A percentile compares a stretch with the other conserved stretches of the same genome.
Evolutionary conservation across 2,797 vertebrate species (phyloP).

Genomic region (Myripristis murdjan): DNA sequence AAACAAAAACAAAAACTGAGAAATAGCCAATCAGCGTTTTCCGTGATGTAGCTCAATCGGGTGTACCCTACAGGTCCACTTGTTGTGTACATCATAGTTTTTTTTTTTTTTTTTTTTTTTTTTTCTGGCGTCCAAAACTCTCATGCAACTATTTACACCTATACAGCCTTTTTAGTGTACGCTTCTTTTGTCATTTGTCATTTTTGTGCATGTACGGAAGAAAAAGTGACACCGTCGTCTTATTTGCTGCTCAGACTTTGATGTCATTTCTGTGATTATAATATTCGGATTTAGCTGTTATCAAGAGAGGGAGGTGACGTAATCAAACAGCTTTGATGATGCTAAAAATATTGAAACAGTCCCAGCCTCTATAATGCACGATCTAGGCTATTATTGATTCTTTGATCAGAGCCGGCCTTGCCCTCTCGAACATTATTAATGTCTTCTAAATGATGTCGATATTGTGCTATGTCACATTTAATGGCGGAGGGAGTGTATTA

Average conservation of each 20-base stretch:
- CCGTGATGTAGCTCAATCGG: too few species aligned
- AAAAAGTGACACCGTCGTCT: constrained; percentile 18
- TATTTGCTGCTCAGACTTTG: too few species aligned
- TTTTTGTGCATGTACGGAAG: not conserved
- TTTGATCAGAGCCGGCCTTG: constrained; percentile 68
- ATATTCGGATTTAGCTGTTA: constrained; percentile 3
- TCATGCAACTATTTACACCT: too few species aligned
- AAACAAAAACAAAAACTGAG: too few species aligned
- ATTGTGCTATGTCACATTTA: constrained; percentile 85
- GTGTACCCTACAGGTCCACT: too few species aligned
- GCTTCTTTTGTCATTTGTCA: not conserved
- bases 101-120: too few species aligned
- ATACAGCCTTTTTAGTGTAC: too few species aligned
- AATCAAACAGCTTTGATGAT: constrained; percentile 11
- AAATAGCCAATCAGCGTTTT: too few species aligned
- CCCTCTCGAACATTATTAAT: constrained; percentile 82
- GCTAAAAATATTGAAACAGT: constrained; percentile 16
- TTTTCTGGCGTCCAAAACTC: too few species aligned
- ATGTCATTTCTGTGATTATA: too few species aligned
- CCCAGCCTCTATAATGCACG: constrained; percentile 33
- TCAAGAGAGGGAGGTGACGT: constrained; percentile 6
- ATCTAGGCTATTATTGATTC: constrained; percentile 57
- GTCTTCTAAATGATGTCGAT: constrained; percentile 85
- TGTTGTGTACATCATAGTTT: too few species aligned
- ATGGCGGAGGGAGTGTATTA: constrained; percentile 86